phyloP scores from a whole-genome alignment of 92 coral and sea anemone genomes.

The Palythoa caribaeorum region DNA sequence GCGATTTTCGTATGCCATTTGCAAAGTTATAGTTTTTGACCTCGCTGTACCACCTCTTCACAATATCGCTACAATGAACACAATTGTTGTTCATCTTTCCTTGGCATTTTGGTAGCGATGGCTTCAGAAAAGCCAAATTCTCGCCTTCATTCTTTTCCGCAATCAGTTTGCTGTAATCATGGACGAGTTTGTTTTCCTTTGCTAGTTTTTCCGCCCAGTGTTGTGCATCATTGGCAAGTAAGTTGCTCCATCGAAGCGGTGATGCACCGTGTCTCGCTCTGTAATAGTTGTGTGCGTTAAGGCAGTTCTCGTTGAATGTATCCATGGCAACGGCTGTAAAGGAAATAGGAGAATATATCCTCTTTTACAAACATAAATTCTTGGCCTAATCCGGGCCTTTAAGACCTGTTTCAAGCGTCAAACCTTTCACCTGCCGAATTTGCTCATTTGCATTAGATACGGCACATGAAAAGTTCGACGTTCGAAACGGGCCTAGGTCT shows the following conservation, averaged over 20 bases:
- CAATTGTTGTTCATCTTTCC: not conserved
- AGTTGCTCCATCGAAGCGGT: constrained; percentile 16
- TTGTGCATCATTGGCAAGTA: constrained; percentile 33
- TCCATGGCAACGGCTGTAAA: constrained; percentile 13
- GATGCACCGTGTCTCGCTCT: constrained; percentile 20
- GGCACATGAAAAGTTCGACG: too few species aligned
- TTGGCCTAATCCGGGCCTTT: too few species aligned
- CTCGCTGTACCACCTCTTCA: constrained; percentile 28
- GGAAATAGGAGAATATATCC: not conserved
- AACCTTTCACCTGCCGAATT: not conserved
- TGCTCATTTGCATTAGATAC: too few species aligned
- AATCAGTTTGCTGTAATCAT: constrained; percentile 19
- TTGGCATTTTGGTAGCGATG: constrained; percentile 36
- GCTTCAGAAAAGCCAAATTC: constrained; percentile 23
- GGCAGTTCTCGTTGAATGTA: constrained; percentile 30
- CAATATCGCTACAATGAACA: constrained; percentile 34
- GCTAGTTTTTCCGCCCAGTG: constrained; percentile 24
- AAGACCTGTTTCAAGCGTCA: not conserved
- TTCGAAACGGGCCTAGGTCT: too few species aligned
- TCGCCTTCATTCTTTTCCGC: constrained; percentile 20
- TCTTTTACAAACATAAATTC: not conserved
- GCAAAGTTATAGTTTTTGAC: constrained; percentile 36
- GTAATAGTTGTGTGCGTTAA: constrained; percentile 31
- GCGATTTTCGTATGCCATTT: constrained; percentile 24
- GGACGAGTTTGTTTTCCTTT: constrained; percentile 1